Base-by-base conservation (phyloP, 2,113 vertebrate genomes). In the Odocoileus virginianus region DNA sequence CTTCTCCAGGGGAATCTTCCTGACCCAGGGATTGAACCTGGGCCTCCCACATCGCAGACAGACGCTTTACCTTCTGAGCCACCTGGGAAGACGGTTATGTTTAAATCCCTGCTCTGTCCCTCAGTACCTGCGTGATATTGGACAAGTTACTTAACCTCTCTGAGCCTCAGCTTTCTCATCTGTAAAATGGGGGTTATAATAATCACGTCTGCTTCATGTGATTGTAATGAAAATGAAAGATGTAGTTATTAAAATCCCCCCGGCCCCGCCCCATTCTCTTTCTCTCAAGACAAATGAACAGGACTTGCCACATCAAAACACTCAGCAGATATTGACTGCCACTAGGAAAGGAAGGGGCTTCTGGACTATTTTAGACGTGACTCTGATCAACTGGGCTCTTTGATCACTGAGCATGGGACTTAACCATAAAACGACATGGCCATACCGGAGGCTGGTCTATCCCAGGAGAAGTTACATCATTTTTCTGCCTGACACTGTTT, bases 51-150 rank as follows among this genome's bases (percentile, higher is more conserved):
- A 71, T 36, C 21, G n/a, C 64, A 71, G n/a, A 23, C n/a, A 36
- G 19, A 36, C 0, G 2, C 64, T 71, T 36, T 36, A 11, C 17
- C 0, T 0, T 71, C 64, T 71, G 9, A 71, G 4, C n/a, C 9
- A 36, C 4, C 64, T 2, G 2, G 17, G 19, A 71, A 71, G 64
- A 10, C 1, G 0, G 28, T 36, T 9, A 19, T 7, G 2, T 23
- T 82, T 40, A 54, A 13, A 71, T 4, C 7, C 4, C 33, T 5
- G 3, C 43, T 54, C 23, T 45, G 43, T 0, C 7, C 21, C 28
- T 15, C 16, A 30, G 74, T 85, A 28, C 58, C 1, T 16, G 3
- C 1, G 12, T 78, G 17, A 86, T 0, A 7, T 76, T 25, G 28
- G n/a, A 61, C 36, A 17, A 40, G 16, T 12, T 47, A 28, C 6